Evolutionary conservation across 2,113 vertebrate species (phyloP).

Genomic region (Notechis scutatus): DNA sequence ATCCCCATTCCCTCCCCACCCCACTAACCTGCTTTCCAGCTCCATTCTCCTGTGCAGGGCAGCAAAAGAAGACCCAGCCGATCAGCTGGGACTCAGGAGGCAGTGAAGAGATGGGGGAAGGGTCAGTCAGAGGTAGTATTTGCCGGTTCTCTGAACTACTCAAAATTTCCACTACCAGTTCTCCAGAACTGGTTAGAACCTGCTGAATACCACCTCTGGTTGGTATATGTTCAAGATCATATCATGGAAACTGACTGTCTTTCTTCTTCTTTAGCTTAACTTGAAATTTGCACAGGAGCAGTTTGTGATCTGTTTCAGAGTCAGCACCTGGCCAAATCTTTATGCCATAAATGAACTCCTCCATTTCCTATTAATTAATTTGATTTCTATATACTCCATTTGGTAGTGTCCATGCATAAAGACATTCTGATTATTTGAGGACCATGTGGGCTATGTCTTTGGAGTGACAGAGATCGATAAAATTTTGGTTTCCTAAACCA

Average conservation of each 20-base stretch:
- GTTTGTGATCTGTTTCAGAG: not conserved
- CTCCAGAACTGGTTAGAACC: too few relatives aligned
- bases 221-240: not conserved
- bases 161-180: too few relatives aligned
- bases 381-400: not conserved
- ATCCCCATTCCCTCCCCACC: too few relatives aligned
- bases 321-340: not conserved
- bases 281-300: not conserved
- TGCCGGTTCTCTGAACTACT: too few relatives aligned
- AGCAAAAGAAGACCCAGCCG: too few relatives aligned
- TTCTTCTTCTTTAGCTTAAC: not conserved
- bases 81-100: too few relatives aligned
- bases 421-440: not conserved
- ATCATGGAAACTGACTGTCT: not conserved
- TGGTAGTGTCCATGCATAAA: not conserved
- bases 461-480: not conserved
- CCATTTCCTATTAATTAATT: not conserved
- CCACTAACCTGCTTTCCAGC: too few relatives aligned
- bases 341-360: not conserved
- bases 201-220: not conserved
- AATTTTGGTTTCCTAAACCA: not conserved
- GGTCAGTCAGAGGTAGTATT: too few relatives aligned
- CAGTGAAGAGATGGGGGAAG: too few relatives aligned
- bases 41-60: too few relatives aligned
- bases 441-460: not conserved